Evolutionary conservation across 2,888 invertebrate genomes (phyloP).

Genomic region (Notodonta dromedarius): DNA sequence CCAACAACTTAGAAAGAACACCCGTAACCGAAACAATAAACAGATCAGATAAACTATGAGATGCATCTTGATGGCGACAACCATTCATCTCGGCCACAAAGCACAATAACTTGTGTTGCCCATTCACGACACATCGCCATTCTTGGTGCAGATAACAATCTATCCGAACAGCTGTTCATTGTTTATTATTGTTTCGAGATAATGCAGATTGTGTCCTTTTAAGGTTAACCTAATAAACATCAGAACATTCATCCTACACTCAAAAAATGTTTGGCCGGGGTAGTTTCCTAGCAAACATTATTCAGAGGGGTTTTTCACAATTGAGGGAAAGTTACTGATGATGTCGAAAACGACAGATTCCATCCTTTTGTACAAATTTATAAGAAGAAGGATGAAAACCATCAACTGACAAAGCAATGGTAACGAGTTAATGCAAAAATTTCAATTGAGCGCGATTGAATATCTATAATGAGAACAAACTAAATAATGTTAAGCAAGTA

Average conservation of each 20-base stretch:
- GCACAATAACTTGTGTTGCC: background rate
- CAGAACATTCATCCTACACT: background rate
- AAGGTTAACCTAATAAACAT: background rate
- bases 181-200: constrained; percentile 2
- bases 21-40: background rate
- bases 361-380: too few species aligned
- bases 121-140: constrained; percentile 2
- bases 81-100: constrained; percentile 4
- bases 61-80: background rate
- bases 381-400: too few species aligned
- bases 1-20: background rate
- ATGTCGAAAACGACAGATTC: too few species aligned
- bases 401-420: too few species aligned
- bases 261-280: too few species aligned
- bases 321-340: too few species aligned
- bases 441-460: too few species aligned
- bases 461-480: too few species aligned
- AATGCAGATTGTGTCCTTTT: background rate
- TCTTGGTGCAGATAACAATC: background rate
- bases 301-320: too few species aligned
- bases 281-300: too few species aligned
- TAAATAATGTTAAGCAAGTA: too few species aligned
- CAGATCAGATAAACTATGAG: constrained; percentile 3
- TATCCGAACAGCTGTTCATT: background rate
- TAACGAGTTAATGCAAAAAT: too few species aligned